Base-by-base conservation (phyloP, 2,797 vertebrate genomes). In the Rhinoraja longicauda region DNA sequence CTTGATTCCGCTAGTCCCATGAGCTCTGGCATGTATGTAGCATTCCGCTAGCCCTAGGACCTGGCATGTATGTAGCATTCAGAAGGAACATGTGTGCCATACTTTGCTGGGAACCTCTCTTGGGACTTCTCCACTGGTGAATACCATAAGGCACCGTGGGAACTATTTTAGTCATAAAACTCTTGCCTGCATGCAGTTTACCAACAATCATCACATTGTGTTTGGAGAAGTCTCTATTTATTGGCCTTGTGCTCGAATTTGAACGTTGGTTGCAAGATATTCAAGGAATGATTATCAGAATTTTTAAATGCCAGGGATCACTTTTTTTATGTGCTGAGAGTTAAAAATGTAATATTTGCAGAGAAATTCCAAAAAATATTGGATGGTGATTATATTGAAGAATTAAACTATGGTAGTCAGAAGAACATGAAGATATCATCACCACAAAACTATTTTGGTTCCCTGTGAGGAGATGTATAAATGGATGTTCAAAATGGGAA, bases 121-220 rank as follows among this genome's bases (percentile, higher is more conserved):
- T 94, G 94, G 93, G 96, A 96, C 96, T 96, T 96, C 95, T 92
- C 96, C 95, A 94, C 94, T 96, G 95, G 95, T 95, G 95, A 95
- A 95, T 94, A 94, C 93, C 93, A 91, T 93, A 93, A 94, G 93
- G 93, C 93, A 95, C 94, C 82, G 84, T 95, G 94, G 94, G 93
- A 95, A 95, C 93, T 95, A 94, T 95, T 95, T 95, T 93, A 94
- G 95, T 93, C 94, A 93, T 93, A 77, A 94, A 86, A 93, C 93
- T 94, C 95, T 94, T 94, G 92, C 94, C 94, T 94, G 93, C 94
- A 93, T 94, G 93, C 93, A 93, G 94, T 94, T 94, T 95, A 94
- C 93, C 94, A 94, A 95, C 70, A 94, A 93, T 94, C 94, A 94
- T 95, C 95, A 91, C 90, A 94, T 84, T 95, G 67, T 93, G 93